Evolutionary conservation across 2,888 invertebrate genomes (phyloP).

Genomic region (Strigamia maritima): DNA sequence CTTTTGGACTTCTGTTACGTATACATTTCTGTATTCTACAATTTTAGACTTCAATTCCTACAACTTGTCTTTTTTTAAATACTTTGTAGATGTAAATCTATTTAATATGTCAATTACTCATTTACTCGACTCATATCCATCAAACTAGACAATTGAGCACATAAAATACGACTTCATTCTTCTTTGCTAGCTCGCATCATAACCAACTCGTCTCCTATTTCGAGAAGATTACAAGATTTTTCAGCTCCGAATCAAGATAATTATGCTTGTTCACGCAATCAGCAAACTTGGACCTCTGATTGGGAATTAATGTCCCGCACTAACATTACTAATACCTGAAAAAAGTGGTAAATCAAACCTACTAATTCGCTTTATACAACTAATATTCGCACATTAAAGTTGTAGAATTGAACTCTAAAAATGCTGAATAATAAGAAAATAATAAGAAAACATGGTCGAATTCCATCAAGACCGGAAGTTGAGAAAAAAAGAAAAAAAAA

Average conservation of each 20-base stretch:
- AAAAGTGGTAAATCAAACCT: conserved; percentile 5
- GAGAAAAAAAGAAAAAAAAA: no score
- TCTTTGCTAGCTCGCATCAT: neutral
- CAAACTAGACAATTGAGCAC: neutral
- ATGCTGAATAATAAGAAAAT: neutral
- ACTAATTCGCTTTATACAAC: neutral
- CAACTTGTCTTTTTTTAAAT: no score
- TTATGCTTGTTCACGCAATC: neutral
- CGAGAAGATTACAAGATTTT: neutral
- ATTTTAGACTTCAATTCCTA: no score
- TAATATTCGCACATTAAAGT: neutral
- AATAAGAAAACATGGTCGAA: no score
- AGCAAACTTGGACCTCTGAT: neutral
- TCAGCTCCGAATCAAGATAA: neutral
- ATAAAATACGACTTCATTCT: neutral
- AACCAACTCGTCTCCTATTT: neutral
- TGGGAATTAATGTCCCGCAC: neutral
- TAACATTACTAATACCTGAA: conserved; percentile 11
- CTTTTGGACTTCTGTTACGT: no score
- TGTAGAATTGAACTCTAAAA: neutral
- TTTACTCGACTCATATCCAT: neutral
- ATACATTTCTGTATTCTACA: no score
- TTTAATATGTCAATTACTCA: neutral
- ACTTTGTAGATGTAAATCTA: neutral
- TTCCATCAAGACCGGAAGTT: neutral